Evolutionary conservation across 2,888 invertebrate species (phyloP).

Genomic region (Polydrusus cervinus): DNA sequence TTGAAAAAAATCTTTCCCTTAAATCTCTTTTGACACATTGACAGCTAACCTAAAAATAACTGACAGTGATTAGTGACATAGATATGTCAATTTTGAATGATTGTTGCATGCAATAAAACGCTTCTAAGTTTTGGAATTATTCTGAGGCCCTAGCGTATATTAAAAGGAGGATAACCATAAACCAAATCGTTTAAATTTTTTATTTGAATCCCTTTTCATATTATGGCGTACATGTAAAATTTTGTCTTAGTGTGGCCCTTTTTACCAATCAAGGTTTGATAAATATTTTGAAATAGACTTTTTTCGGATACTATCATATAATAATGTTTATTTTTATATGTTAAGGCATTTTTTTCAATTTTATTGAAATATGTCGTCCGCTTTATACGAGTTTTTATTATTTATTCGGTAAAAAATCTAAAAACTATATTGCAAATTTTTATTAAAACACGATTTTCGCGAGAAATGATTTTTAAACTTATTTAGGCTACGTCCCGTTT

Average conservation of each 20-base stretch:
- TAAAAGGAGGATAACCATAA: background rate
- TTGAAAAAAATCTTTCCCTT: too few relatives aligned
- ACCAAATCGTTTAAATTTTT: conserved; percentile 2
- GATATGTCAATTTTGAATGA: conserved; percentile 8
- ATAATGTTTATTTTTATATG: too few relatives aligned
- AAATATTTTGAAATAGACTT: background rate
- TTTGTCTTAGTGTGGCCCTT: conserved; percentile 8
- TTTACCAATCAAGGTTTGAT: conserved; percentile 21
- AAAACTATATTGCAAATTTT: too few relatives aligned
- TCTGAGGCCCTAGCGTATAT: conserved; percentile 19
- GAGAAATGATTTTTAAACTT: too few relatives aligned
- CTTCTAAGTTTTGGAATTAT: conserved; percentile 21
- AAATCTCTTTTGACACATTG: background rate
- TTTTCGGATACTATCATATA: background rate
- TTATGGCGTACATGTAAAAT: background rate
- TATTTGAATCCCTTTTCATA: background rate
- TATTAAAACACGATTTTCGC: too few relatives aligned
- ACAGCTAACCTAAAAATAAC: background rate
- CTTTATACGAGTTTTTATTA: too few relatives aligned
- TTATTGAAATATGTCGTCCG: too few relatives aligned
- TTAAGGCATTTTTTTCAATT: too few relatives aligned
- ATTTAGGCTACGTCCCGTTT: too few relatives aligned
- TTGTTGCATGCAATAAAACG: conserved; percentile 2
- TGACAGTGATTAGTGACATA: background rate
- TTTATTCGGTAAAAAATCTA: too few relatives aligned